Evolutionary conservation across 1,140 invertebrate species (phyloP), one percentile per base, ranked within the genome.

Genomic region (Euwallacea fornicatus): DNA sequence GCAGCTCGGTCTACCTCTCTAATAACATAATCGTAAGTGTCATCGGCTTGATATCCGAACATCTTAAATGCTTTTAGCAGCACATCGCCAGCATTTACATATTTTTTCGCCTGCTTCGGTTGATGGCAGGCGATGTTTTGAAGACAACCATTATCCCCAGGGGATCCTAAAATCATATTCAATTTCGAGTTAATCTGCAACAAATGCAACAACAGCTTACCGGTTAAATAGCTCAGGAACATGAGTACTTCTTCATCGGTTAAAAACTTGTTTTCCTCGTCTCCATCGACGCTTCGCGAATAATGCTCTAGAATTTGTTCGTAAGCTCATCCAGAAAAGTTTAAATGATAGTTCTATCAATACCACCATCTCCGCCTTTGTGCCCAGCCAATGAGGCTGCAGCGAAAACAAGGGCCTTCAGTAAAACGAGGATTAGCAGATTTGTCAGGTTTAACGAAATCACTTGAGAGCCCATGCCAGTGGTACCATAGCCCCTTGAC

Each of bases 381-480:
- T 85, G 85, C 7, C 88, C 87, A 3, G 87, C 90, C 72, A 92
- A 84, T 76, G 90, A 88, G 0, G 91, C 91, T 42, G 91, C 91
- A 2, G 91, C 91, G 61, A 93, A 88, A 42, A 94, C 89, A 0
- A 94, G 82, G 0, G 91, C 90, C 83, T 94, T 94, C 42, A 95
- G 83, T 6, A 95, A 85, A 42, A 94, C 83, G 15, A 94, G 83
- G 58, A 94, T 87, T 42, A 94, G 81, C 68, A 94, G 81, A 80
- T 94, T 94, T 0, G 92, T 93, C 33, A 94, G 80, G 81, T 94
- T 94, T 16, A 94, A 79, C 74, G 92, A 94, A 7, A 94, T 84
- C 0, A 95, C 90, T 89, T 93, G 81, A 4, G 77, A 79, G 64
- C 77, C 78, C 9, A 70, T 62, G 43, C 71, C 75, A 11, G 77